Conservation (phyloP, 1,140 invertebrate species). For the Plectrocnemia conspersa region DNA sequence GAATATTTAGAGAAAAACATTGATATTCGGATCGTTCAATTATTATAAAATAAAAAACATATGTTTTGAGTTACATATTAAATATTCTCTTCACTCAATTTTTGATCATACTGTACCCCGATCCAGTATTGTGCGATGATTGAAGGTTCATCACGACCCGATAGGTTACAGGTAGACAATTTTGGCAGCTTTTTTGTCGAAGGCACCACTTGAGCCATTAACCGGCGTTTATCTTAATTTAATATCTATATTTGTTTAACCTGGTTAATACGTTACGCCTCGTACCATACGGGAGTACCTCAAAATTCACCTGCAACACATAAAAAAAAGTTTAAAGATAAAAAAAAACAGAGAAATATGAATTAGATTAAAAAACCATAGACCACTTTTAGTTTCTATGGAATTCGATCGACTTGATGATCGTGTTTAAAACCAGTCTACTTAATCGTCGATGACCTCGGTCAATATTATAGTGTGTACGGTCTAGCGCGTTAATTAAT, state of each 20-base stretch:
- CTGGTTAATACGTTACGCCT: slow-evolving; percentile 29
- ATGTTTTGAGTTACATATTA: too few species aligned
- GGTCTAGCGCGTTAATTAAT: too few species aligned
- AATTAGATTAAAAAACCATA: too few species aligned
- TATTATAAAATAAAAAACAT: too few species aligned
- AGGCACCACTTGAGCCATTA: slow-evolving; percentile 22
- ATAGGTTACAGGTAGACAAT: slow-evolving; percentile 18
- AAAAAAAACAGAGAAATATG: too few species aligned
- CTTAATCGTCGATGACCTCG: too few species aligned
- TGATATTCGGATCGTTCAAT: too few species aligned
- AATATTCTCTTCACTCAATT: not conserved
- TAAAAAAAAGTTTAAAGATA: too few species aligned
- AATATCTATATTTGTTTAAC: slow-evolving; percentile 34
- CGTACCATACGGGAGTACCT: not conserved
- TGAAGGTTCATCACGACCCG: slow-evolving; percentile 15
- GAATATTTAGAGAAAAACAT: too few species aligned
- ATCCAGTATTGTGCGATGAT: slow-evolving; percentile 20
- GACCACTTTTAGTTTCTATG: slow-evolving; percentile 17
- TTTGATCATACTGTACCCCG: slow-evolving; percentile 1
- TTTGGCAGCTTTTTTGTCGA: slow-evolving; percentile 24
- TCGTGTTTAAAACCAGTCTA: too few species aligned
- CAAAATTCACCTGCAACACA: not conserved
- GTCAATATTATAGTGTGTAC: too few species aligned
- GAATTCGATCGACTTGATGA: slow-evolving; percentile 2
- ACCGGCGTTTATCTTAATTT: slow-evolving; percentile 34